Percentiles rank a stretch among this genome's conserved stretches.
Conservation (phyloP, 2,113 vertebrate genomes). For the Salvelinus sp. region DNA sequence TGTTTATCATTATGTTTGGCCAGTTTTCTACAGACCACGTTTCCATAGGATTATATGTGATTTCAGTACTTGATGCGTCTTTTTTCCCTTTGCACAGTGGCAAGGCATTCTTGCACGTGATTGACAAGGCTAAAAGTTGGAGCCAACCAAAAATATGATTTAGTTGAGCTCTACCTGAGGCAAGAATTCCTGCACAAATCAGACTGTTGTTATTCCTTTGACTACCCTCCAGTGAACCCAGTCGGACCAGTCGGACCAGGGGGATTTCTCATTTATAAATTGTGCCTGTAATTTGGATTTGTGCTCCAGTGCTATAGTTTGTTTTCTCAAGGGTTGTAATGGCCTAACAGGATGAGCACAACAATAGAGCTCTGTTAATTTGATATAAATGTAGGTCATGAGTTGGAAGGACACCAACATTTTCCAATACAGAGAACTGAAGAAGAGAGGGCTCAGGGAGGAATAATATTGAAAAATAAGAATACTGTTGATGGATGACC, state of each 20-base stretch:
- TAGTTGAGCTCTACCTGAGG: slow-evolving; percentile 3
- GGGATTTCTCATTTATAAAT: slow-evolving; percentile 26
- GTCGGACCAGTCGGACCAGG: not conserved
- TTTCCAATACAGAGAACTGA: slow-evolving; percentile 14
- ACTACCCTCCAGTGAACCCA: slow-evolving; percentile 18
- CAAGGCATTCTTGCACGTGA: slow-evolving; percentile 7
- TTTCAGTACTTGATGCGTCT: not conserved
- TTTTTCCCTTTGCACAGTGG: slow-evolving; percentile 2
- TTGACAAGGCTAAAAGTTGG: slow-evolving; percentile 3
- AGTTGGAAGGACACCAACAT: slow-evolving; percentile 13
- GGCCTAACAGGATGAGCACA: slow-evolving; percentile 1
- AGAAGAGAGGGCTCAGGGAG: slow-evolving; percentile 1
- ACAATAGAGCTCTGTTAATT: slow-evolving; percentile 41
- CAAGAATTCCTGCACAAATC: slow-evolving; percentile 27
- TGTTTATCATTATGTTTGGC: not conserved
- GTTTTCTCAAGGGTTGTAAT: slow-evolving; percentile 39
- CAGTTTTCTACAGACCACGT: not conserved
- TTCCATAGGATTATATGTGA: not conserved
- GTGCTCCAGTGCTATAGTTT: slow-evolving; percentile 30
- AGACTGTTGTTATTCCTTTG: slow-evolving; percentile 18
- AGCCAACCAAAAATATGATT: slow-evolving; percentile 4
- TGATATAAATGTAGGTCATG: slow-evolving; percentile 42
- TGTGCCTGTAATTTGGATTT: slow-evolving; percentile 22
- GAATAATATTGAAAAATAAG: not conserved
- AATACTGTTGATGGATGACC: not conserved